Conservation (phyloP, 2,888 invertebrate genomes). For the Agrochola litura region DNA sequence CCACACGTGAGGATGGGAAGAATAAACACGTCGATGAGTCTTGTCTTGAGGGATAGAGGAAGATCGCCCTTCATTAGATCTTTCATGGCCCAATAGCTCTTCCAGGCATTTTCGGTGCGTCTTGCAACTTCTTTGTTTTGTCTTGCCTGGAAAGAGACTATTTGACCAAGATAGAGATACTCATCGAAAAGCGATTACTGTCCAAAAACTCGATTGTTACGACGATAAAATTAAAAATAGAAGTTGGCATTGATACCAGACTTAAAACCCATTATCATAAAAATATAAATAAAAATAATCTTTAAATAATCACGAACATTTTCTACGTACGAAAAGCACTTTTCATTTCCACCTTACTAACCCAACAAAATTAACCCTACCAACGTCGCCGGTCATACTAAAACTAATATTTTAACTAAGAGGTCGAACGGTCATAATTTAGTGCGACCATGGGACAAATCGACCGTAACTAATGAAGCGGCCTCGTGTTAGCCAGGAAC, state of each 20-base stretch:
- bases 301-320: neutral
- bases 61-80: too few species aligned
- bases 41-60: too few species aligned
- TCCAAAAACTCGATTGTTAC: neutral
- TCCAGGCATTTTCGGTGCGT: too few species aligned
- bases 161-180: too few species aligned
- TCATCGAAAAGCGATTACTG: neutral
- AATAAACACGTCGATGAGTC: too few species aligned
- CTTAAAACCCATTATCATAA: neutral
- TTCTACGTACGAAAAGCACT: neutral
- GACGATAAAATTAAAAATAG: neutral
- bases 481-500: slow-evolving; percentile 56
- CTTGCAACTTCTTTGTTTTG: too few species aligned
- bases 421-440: slow-evolving; percentile 78
- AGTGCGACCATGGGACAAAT: slow-evolving; percentile 81
- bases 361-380: slow-evolving; percentile 62
- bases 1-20: too few species aligned
- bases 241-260: too few species aligned
- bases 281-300: too few species aligned
- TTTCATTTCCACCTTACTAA: slow-evolving; percentile 4
- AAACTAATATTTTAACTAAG: slow-evolving; percentile 84
- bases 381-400: slow-evolving; percentile 71
- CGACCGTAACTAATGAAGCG: slow-evolving; percentile 82
- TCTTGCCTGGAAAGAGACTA: too few species aligned
- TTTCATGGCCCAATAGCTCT: too few species aligned